These are phyloP conservation scores for Bilobella aurantiaca DNA, from an alignment of 1,140 invertebrate species.

Conservation along the genomic window DNA sequence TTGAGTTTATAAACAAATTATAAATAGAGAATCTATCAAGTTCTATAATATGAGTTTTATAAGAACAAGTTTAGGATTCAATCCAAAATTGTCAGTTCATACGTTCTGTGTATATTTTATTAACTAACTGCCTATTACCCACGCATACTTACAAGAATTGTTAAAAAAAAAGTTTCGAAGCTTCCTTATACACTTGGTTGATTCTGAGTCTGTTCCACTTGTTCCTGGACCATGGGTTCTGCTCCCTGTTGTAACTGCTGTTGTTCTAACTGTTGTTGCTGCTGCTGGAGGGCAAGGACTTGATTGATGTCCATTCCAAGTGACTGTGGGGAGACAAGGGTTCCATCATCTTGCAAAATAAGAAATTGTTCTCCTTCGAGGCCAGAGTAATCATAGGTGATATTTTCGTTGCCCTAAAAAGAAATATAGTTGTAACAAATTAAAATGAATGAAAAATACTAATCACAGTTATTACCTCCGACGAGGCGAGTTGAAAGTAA, in stretches of 20 bases:
- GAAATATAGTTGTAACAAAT: not conserved
- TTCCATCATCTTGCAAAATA: not conserved
- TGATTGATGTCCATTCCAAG: not conserved
- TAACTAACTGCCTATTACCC: too few relatives aligned
- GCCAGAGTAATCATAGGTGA: not conserved
- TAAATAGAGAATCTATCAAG: too few relatives aligned
- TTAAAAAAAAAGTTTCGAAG: not conserved
- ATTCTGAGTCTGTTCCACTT: not conserved
- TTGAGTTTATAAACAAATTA: too few relatives aligned
- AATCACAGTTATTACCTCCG: not conserved
- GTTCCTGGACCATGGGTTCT: not conserved
- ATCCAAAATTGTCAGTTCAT: too few relatives aligned
- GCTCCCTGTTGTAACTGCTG: not conserved
- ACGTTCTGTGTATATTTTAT: too few relatives aligned
- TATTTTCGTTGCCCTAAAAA: not conserved
- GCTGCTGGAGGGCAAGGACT: not conserved
- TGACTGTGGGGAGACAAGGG: not conserved
- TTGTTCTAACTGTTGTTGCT: not conserved
- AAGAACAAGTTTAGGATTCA: not conserved
- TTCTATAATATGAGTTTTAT: not conserved
- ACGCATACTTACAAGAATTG: not conserved
- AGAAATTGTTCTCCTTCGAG: not conserved
- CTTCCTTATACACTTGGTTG: not conserved
- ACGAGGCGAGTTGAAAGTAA: not conserved
- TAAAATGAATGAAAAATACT: not conserved